Conservation (phyloP, 2,113 vertebrate species). For the Anolis sagrei region DNA sequence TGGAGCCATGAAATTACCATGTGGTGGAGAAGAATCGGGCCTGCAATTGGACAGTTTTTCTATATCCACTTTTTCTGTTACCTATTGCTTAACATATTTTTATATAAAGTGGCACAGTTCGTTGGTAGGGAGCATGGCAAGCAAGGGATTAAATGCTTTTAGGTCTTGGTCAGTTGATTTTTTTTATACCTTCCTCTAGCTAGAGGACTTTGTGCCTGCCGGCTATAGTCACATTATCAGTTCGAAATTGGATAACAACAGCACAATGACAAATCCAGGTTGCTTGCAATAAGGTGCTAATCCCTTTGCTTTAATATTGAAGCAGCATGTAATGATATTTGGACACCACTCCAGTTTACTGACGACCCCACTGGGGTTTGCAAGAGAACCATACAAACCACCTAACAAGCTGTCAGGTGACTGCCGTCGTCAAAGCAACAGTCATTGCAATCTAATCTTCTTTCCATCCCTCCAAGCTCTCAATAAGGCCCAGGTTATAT, state of each 20-base stretch:
- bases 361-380: slow-evolving; percentile 90
- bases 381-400: slow-evolving; percentile 86
- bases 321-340: slow-evolving; percentile 93
- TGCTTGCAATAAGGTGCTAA: slow-evolving; percentile 99
- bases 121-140: slow-evolving; percentile 31
- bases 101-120: slow-evolving; percentile 33
- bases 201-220: slow-evolving; percentile 82
- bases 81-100: neutral
- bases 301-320: slow-evolving; percentile 99
- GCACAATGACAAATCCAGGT: slow-evolving; percentile 99
- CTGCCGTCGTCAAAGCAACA: slow-evolving; percentile 86
- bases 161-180: slow-evolving; percentile 42
- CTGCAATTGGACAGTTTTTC: neutral
- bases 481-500: slow-evolving; percentile 90
- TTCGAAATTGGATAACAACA: slow-evolving; percentile 98
- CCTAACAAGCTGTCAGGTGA: slow-evolving; percentile 87
- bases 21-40: neutral
- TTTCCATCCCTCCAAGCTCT: slow-evolving; percentile 88
- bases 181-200: slow-evolving; percentile 52
- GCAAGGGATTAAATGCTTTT: slow-evolving; percentile 63
- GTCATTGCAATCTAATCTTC: slow-evolving; percentile 94
- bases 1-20: neutral
- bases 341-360: slow-evolving; percentile 91
- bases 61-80: neutral
- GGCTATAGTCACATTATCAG: slow-evolving; percentile 88